A percentile compares a stretch with the other conserved stretches of the same genome.
Evolutionary conservation across 2,113 vertebrate species (phyloP).

Genomic region (Mystacornis crossleyi): DNA sequence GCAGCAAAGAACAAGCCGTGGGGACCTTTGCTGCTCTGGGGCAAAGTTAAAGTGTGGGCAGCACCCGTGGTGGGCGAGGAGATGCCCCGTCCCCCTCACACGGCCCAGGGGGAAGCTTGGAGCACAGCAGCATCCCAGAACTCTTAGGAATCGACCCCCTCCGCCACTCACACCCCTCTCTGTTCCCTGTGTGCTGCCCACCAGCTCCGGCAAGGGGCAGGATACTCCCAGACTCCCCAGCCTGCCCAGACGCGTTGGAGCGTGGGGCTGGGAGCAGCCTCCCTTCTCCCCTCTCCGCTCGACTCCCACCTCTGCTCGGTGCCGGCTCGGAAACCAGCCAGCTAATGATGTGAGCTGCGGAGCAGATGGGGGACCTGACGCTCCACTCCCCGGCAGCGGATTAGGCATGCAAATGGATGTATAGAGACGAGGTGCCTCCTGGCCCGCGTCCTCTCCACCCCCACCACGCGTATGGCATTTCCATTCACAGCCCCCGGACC

Average conservation of each 20-base stretch:
- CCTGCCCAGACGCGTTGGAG: not conserved
- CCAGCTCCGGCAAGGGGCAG: not conserved
- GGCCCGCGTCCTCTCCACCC: constrained; percentile 4
- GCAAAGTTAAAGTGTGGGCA: not conserved
- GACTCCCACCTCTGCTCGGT: constrained; percentile 41
- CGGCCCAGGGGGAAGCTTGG: not conserved
- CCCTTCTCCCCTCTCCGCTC: not conserved
- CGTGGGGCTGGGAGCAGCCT: not conserved
- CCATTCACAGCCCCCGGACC: not conserved
- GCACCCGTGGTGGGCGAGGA: rapidly evolving
- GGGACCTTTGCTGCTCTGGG: not conserved
- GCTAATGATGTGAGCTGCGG: constrained; percentile 55
- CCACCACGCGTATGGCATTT: not conserved
- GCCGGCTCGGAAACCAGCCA: constrained; percentile 55
- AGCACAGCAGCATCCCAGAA: not conserved
- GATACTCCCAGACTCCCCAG: not conserved
- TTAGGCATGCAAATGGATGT: constrained; percentile 50
- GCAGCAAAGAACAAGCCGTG: rapidly evolving
- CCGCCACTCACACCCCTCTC: too few relatives aligned
- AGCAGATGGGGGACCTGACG: constrained; percentile 67
- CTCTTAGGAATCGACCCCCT: rapidly evolving
- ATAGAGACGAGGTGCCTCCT: not conserved
- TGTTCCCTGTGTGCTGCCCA: rapidly evolving
- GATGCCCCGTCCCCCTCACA: not conserved
- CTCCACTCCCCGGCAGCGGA: constrained; percentile 33